Conservation (phyloP, 2,113 vertebrate genomes). For the Eurystomus gularis region DNA sequence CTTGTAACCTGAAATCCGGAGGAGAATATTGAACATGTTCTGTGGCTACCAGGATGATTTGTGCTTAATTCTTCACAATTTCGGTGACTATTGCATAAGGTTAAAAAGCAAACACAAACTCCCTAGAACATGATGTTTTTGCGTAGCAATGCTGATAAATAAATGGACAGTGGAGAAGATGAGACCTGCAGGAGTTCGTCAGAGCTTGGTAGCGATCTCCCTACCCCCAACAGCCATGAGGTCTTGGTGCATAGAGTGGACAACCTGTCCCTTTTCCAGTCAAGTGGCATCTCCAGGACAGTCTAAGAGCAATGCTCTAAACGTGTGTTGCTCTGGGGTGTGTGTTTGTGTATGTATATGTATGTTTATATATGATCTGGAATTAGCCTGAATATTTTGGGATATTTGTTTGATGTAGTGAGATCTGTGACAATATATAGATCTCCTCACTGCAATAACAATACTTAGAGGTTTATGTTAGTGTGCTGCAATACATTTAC, state of each 20-base stretch:
- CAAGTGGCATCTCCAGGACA: neutral
- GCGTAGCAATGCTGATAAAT: neutral
- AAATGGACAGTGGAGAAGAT: neutral
- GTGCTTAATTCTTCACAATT: neutral
- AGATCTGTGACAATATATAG: neutral
- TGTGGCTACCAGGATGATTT: neutral
- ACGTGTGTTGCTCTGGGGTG: neutral
- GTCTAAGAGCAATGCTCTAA: neutral
- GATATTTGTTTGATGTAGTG: neutral
- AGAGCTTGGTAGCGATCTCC: neutral
- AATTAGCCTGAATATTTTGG: neutral
- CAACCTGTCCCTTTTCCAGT: neutral
- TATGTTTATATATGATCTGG: neutral
- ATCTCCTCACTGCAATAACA: neutral
- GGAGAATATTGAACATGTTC: neutral
- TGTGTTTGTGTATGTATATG: neutral
- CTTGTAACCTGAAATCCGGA: neutral
- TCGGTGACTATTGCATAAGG: neutral
- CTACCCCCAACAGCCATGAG: fast-evolving
- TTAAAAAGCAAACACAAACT: neutral
- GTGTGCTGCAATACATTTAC: neutral
- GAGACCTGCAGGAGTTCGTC: neutral
- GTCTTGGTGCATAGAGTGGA: neutral
- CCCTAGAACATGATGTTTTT: neutral
- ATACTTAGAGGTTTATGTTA: neutral